Conservation (phyloP, 2,113 vertebrate genomes). For the Daboia siamensis region DNA sequence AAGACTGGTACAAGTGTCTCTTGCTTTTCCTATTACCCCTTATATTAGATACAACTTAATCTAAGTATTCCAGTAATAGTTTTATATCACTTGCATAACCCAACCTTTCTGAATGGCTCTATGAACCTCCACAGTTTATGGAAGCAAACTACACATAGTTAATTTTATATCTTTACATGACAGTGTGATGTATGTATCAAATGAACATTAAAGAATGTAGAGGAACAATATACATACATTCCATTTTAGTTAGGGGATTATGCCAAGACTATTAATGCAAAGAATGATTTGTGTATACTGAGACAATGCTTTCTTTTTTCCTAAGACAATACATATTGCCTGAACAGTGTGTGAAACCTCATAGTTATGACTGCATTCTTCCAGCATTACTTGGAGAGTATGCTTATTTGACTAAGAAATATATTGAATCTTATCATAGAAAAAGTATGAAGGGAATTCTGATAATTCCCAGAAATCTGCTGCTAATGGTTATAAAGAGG, state of each 20-base stretch:
- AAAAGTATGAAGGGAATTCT: background rate
- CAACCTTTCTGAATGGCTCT: background rate
- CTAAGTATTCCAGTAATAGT: background rate
- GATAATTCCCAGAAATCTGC: background rate
- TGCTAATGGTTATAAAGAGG: background rate
- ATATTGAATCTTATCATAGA: background rate
- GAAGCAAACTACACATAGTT: background rate
- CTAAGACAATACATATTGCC: background rate
- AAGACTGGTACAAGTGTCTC: background rate
- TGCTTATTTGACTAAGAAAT: background rate
- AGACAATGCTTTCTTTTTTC: too few species aligned
- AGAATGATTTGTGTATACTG: background rate
- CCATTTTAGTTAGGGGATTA: background rate
- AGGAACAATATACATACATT: background rate
- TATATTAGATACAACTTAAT: background rate
- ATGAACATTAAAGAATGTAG: background rate
- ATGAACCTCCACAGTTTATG: background rate
- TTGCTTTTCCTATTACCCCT: background rate
- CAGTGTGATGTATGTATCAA: too few species aligned
- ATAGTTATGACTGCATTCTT: background rate
- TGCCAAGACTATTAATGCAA: background rate
- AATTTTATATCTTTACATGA: background rate
- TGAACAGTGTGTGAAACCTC: background rate
- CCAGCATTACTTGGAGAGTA: background rate
- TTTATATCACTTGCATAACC: background rate